phyloP scores from a whole-genome alignment of 2,888 invertebrate genomes.

The Diplolepis rosae region DNA sequence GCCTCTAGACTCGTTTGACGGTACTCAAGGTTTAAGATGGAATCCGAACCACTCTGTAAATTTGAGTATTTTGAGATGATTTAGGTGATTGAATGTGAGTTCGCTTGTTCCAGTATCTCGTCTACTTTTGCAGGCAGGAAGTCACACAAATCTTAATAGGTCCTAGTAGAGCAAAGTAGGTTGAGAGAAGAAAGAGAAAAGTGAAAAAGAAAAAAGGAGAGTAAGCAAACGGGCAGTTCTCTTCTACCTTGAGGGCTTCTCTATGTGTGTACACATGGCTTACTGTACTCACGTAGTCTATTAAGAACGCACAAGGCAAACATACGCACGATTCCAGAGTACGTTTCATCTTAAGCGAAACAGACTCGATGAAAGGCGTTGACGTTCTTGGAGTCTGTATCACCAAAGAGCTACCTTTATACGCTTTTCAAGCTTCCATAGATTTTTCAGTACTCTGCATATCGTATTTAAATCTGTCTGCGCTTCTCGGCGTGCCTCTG shows the following conservation, averaged over 20 bases:
- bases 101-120: too few species aligned
- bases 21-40: too few species aligned
- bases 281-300: not conserved
- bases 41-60: too few species aligned
- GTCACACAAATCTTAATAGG: not conserved
- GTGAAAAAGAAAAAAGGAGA: not conserved
- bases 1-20: too few species aligned
- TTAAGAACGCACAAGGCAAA: slow-evolving; percentile 13
- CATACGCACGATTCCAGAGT: slow-evolving; percentile 13
- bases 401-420: slow-evolving; percentile 2
- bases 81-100: too few species aligned
- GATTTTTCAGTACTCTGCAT: slow-evolving; percentile 23
- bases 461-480: slow-evolving; percentile 29
- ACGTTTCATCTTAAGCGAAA: slow-evolving; percentile 8
- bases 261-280: not conserved
- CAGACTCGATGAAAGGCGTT: not conserved
- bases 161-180: not conserved
- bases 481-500: not conserved
- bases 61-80: too few species aligned
- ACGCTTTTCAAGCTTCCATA: not conserved
- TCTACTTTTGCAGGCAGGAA: not conserved
- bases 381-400: not conserved
- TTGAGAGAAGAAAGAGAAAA: not conserved
- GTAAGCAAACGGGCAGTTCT: slow-evolving; percentile 7
- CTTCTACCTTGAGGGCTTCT: not conserved